phyloP scores from a whole-genome alignment of 2,888 invertebrate genomes.

The Hirtodrosophila cameraria region DNA sequence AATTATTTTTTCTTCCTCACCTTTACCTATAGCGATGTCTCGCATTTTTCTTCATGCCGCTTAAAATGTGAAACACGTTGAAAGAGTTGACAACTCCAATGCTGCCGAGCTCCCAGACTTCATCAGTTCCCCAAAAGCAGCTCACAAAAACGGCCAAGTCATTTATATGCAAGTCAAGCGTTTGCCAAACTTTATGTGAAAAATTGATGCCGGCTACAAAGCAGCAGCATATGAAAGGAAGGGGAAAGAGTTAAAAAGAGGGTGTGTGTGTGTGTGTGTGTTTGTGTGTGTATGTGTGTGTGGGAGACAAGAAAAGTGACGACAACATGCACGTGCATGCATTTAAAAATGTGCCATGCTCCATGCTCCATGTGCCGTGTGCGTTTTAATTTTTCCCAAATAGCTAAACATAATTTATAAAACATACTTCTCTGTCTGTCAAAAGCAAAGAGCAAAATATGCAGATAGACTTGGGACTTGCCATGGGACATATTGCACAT shows the following conservation, averaged over 20 bases:
- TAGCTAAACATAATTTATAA: slow-evolving; percentile 76
- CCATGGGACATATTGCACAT: slow-evolving; percentile 10
- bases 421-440: slow-evolving; percentile 41
- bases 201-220: slow-evolving; percentile 67
- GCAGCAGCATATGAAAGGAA: slow-evolving; percentile 12
- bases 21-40: slow-evolving; percentile 27
- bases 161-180: slow-evolving; percentile 79
- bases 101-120: slow-evolving; percentile 35
- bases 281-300: too few species aligned
- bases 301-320: slow-evolving; percentile 28
- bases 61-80: slow-evolving; percentile 78
- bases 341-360: slow-evolving; percentile 69
- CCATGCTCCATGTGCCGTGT: slow-evolving; percentile 48
- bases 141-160: slow-evolving; percentile 63
- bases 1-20: slow-evolving; percentile 64
- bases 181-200: slow-evolving; percentile 79
- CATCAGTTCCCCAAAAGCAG: slow-evolving; percentile 26
- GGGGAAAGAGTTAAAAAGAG: slow-evolving; percentile 7
- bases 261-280: too few species aligned
- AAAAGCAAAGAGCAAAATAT: slow-evolving; percentile 27
- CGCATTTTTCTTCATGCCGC: slow-evolving; percentile 48
- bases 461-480: slow-evolving; percentile 13
- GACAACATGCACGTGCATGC: slow-evolving; percentile 76
- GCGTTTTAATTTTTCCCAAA: slow-evolving; percentile 74
- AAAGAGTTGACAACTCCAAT: slow-evolving; percentile 77